A percentile compares a stretch with the other conserved stretches of the same genome.
Evolutionary conservation across 2,797 vertebrate species (phyloP).

Genomic region (Meda fulgida): DNA sequence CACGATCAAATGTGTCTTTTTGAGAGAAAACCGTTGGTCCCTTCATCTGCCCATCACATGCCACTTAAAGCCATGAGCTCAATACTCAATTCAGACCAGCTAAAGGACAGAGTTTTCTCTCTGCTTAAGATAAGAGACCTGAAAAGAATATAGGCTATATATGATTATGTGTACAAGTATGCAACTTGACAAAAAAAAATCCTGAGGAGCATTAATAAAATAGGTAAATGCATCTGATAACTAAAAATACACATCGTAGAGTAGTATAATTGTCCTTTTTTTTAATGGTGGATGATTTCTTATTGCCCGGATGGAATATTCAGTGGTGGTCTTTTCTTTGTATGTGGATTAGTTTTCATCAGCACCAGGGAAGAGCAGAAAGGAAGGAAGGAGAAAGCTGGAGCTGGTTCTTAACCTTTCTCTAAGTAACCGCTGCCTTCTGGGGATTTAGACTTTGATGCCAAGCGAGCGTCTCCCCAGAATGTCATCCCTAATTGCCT

Average conservation of each 20-base stretch:
- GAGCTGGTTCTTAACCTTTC: slow-evolving; percentile 66
- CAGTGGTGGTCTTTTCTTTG: slow-evolving; percentile 18
- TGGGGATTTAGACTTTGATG: slow-evolving; percentile 67
- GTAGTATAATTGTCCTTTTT: neutral
- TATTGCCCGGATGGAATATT: neutral
- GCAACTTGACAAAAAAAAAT: neutral
- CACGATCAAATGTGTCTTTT: slow-evolving; percentile 5
- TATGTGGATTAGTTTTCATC: slow-evolving; percentile 30
- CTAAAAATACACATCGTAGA: neutral
- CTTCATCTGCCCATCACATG: slow-evolving; percentile 31
- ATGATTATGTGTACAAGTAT: too few relatives aligned
- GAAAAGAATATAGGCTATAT: neutral
- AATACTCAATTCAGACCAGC: slow-evolving; percentile 41
- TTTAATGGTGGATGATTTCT: neutral
- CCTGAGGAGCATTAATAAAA: neutral
- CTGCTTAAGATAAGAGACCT: slow-evolving; percentile 22
- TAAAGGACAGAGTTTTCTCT: slow-evolving; percentile 24
- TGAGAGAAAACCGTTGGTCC: neutral
- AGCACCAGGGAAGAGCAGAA: slow-evolving; percentile 40
- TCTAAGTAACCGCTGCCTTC: slow-evolving; percentile 61
- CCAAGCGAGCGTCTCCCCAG: slow-evolving; percentile 63
- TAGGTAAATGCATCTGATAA: neutral
- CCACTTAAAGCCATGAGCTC: slow-evolving; percentile 20
- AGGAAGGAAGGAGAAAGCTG: slow-evolving; percentile 46
- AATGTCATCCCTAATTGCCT: slow-evolving; percentile 75